Conservation (phyloP, 2,888 invertebrate genomes). For the Agrochola lychnidis region DNA sequence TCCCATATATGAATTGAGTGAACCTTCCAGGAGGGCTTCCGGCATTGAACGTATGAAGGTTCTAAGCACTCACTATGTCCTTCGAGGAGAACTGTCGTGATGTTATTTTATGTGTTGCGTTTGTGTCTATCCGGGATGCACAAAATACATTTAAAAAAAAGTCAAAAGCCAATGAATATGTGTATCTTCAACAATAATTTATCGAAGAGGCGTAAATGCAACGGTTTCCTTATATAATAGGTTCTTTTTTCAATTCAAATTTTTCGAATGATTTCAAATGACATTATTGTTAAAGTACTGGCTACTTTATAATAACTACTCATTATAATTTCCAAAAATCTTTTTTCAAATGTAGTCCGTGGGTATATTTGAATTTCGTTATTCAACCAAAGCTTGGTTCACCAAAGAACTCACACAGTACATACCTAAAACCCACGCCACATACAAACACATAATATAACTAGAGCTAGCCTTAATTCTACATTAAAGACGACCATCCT, state of each 20-base stretch:
- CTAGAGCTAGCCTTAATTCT: constrained; percentile 68
- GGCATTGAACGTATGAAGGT: no score
- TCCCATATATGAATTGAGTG: no score
- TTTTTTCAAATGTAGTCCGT: not conserved
- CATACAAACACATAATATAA: constrained; percentile 52
- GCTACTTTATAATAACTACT: constrained; percentile 20
- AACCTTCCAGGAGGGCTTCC: no score
- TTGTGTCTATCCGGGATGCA: not conserved
- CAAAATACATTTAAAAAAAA: not conserved
- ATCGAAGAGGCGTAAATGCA: not conserved
- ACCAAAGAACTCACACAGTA: constrained; percentile 25
- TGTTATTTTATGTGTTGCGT: no score
- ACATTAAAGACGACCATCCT: constrained; percentile 81
- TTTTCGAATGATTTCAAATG: not conserved
- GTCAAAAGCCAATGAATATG: no score
- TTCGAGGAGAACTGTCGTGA: no score
- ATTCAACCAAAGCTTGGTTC: constrained; percentile 17
- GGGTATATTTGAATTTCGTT: constrained; percentile 12
- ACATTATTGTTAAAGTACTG: not conserved
- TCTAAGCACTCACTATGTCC: no score
- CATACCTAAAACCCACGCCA: constrained; percentile 38
- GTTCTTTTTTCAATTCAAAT: not conserved
- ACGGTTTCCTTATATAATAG: not conserved
- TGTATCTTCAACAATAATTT: not conserved
- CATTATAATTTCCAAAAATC: not conserved